Evolutionary conservation across 2,113 vertebrate species (phyloP).

Genomic region (Notarius lentiginosus): DNA sequence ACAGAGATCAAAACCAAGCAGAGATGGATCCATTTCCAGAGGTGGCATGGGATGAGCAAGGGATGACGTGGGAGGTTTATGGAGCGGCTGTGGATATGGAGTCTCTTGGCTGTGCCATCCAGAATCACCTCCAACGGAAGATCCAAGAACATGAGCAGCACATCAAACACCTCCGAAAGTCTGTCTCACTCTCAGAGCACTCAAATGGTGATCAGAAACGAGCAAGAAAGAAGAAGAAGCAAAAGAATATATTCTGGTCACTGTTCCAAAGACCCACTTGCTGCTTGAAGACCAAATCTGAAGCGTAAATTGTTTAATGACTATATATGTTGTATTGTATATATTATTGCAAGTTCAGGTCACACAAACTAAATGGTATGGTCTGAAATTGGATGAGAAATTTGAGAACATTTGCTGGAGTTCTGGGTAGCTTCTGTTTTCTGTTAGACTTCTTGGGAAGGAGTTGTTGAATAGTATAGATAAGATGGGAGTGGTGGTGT

Average conservation of each 20-base stretch:
- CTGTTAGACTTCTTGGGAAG: not conserved
- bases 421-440: not conserved
- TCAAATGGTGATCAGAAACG: slow-evolving; percentile 68
- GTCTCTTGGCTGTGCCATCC: slow-evolving; percentile 84
- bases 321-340: not conserved
- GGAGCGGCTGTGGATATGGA: slow-evolving; percentile 83
- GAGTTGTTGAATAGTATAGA: not conserved
- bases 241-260: slow-evolving; percentile 75
- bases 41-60: slow-evolving; percentile 87
- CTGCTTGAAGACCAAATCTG: slow-evolving; percentile 75
- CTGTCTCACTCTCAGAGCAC: slow-evolving; percentile 73
- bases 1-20: slow-evolving; percentile 44
- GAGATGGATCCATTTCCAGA: slow-evolving; percentile 67
- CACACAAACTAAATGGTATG: not conserved
- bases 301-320: slow-evolving; percentile 51
- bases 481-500: not conserved
- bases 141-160: slow-evolving; percentile 79
- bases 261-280: slow-evolving; percentile 78
- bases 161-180: slow-evolving; percentile 74
- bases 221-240: slow-evolving; percentile 66
- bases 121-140: slow-evolving; percentile 84
- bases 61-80: slow-evolving; percentile 89
- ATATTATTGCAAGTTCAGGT: not conserved
- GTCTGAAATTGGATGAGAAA: not conserved
- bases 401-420: not conserved